These are phyloP conservation scores for Acromyrmex heyeri DNA, from an alignment of 1,140 invertebrate species.

Conservation along the genomic window DNA sequence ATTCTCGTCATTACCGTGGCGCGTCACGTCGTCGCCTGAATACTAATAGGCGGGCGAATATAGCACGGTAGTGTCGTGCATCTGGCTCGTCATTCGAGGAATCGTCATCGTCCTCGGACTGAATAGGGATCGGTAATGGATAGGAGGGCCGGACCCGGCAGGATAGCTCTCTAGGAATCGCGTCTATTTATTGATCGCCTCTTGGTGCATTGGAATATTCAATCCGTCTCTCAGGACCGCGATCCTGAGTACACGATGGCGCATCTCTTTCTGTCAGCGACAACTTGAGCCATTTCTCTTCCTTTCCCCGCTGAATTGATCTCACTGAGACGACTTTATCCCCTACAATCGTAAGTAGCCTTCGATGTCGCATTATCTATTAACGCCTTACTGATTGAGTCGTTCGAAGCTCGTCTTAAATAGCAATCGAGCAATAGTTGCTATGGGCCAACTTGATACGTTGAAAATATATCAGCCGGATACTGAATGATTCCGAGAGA, in stretches of 20 bases:
- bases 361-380: conserved; percentile 40
- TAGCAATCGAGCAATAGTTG: background rate
- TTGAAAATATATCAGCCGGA: background rate
- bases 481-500: background rate
- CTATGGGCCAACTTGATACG: background rate
- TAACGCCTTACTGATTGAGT: conserved; percentile 16
- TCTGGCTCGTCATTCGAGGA: conserved; percentile 30
- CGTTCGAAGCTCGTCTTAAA: conserved; percentile 1
- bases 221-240: conserved; percentile 38
- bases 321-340: conserved; percentile 40
- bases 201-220: conserved; percentile 71
- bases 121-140: conserved; percentile 69
- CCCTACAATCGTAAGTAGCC: conserved; percentile 13
- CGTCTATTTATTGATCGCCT: conserved; percentile 76
- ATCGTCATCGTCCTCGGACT: conserved; percentile 42
- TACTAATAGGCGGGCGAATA: conserved; percentile 52
- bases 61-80: conserved; percentile 1
- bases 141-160: conserved; percentile 50
- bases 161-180: conserved; percentile 73
- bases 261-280: background rate
- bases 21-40: conserved; percentile 63
- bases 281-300: conserved; percentile 28
- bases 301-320: background rate
- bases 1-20: conserved; percentile 51
- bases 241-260: conserved; percentile 1